phyloP scores from a whole-genome alignment of 2,888 invertebrate species.

The Endomychus coccineus region DNA sequence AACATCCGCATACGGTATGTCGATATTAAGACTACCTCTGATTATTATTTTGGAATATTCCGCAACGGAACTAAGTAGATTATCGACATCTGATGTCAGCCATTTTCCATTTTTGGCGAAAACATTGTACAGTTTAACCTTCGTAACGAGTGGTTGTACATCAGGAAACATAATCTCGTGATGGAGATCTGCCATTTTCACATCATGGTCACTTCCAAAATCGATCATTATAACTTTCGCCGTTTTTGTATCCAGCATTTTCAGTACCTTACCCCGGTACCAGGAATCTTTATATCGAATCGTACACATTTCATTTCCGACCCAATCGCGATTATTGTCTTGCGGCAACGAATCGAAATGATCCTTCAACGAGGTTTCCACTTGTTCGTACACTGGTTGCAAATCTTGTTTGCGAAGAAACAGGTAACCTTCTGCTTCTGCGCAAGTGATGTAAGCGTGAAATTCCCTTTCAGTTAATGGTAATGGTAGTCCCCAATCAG shows the following conservation, averaged over 20 bases:
- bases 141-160: constrained; percentile 59
- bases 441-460: constrained; percentile 55
- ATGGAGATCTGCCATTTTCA: constrained; percentile 51
- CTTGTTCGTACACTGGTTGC: constrained; percentile 25
- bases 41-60: constrained; percentile 46
- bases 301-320: constrained; percentile 58
- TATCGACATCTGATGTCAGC: constrained; percentile 51
- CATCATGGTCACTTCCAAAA: constrained; percentile 71
- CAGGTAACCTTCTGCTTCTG: constrained; percentile 47
- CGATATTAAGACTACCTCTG: constrained; percentile 30
- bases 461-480: constrained; percentile 49
- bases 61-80: constrained; percentile 53
- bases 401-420: constrained; percentile 40
- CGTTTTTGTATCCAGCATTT: constrained; percentile 28
- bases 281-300: constrained; percentile 61
- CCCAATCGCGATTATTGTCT: constrained; percentile 47
- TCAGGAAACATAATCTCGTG: constrained; percentile 56
- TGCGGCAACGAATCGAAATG: constrained; percentile 23
- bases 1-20: constrained; percentile 29
- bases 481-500: constrained; percentile 55
- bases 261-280: constrained; percentile 60
- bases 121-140: constrained; percentile 52
- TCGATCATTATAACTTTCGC: constrained; percentile 66
- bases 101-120: constrained; percentile 46
- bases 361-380: constrained; percentile 31